Percentiles rank a stretch among this genome's conserved stretches.
Evolutionary conservation across 2,113 vertebrate genomes (phyloP).

Genomic region (Caloenas nicobarica): DNA sequence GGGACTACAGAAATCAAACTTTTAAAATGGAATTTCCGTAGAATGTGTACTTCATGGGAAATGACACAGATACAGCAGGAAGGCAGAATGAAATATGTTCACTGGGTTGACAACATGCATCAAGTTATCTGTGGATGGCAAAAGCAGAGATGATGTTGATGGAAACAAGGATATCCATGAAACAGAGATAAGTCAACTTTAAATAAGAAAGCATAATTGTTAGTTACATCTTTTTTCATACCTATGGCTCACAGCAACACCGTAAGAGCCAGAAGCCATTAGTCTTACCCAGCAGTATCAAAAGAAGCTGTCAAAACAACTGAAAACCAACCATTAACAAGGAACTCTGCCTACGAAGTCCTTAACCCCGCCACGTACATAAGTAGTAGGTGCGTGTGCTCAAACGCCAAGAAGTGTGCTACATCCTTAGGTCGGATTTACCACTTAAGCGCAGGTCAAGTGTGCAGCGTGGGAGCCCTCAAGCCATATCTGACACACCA

Average conservation of each 20-base stretch:
- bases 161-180: neutral
- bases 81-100: neutral
- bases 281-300: neutral
- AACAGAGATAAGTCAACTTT: neutral
- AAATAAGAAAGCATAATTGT: neutral
- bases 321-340: neutral
- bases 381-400: neutral
- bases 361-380: fast-evolving
- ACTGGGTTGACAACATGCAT: neutral
- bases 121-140: neutral
- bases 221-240: neutral
- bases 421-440: neutral
- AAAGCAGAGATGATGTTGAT: neutral
- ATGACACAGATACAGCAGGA: neutral
- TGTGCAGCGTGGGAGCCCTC: neutral
- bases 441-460: neutral
- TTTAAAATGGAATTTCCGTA: neutral
- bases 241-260: neutral
- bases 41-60: neutral
- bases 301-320: neutral
- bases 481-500: fast-evolving
- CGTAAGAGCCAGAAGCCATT: neutral
- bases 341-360: neutral
- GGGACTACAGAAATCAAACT: neutral
- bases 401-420: neutral